Conservation (phyloP, 1,140 invertebrate species). For the Hyposmocoma kahamanoa region DNA sequence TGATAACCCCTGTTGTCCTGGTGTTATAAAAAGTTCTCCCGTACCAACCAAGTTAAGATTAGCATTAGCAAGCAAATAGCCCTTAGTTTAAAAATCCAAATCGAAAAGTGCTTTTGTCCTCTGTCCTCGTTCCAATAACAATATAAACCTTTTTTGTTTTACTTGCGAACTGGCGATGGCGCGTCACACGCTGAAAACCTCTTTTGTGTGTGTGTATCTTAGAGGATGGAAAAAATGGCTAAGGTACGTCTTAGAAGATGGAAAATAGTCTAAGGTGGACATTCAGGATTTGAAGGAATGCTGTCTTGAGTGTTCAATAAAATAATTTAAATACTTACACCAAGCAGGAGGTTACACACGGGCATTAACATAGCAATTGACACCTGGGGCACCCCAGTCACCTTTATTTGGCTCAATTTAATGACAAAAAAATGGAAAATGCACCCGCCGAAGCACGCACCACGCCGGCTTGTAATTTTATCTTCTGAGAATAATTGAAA, state of each 20-base stretch:
- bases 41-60: neutral
- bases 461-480: slow-evolving; percentile 19
- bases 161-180: neutral
- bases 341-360: slow-evolving; percentile 8
- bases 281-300: neutral
- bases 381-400: slow-evolving; percentile 22
- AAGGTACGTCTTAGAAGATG: too few species aligned
- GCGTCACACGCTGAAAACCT: neutral
- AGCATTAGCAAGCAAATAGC: too few species aligned
- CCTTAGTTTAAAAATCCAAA: too few species aligned
- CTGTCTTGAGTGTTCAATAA: slow-evolving; percentile 28
- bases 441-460: slow-evolving; percentile 10
- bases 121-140: too few species aligned
- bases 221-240: too few species aligned
- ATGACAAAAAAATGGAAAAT: slow-evolving; percentile 8
- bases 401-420: slow-evolving; percentile 12
- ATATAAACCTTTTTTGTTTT: neutral
- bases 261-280: too few species aligned
- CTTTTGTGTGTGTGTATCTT: neutral
- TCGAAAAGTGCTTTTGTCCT: too few species aligned
- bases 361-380: slow-evolving; percentile 24
- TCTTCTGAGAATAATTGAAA: slow-evolving; percentile 26
- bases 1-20: slow-evolving; percentile 38
- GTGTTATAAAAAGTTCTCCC: slow-evolving; percentile 14
- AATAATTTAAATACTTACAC: slow-evolving; percentile 23